Evolutionary conservation across 2,888 invertebrate genomes (phyloP), one percentile per base, ranked within the genome.

Genomic region (Platynereis dumerilii): DNA sequence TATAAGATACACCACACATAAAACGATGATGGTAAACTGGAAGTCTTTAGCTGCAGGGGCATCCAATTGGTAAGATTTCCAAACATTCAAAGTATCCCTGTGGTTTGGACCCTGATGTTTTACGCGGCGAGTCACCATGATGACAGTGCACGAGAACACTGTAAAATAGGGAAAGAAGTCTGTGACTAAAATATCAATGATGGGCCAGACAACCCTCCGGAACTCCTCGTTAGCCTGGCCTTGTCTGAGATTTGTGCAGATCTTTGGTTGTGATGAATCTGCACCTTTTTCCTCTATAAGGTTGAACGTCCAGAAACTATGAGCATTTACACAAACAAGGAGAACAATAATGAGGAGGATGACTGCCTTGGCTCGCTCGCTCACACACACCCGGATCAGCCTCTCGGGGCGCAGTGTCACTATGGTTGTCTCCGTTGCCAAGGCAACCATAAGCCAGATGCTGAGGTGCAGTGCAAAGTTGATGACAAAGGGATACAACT

Each of bases 281-380:
- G 71, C 67, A 24, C 58, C 60, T n/a, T 65, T 60, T 22, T 61
- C 71, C 27, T 59, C 69, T n/a, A 62, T 67, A n/a, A 81, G 68
- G 0, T 78, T 79, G 52, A 74, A 74, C 1, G 83, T 80, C 83
- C 83, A 83, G 76, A 83, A 83, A 71, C 74, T 78, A 66, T 81
- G 81, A 20, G 80, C 76, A 66, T 82, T 80, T 42, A 81, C 71
- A 59, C 79, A 78, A 22, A 81, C 75, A 5, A 82, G 70, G 0
- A 83, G 64, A 3, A 83, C 79, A 17, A 76, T 73, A 22, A 80
- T 74, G 20, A 81, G 74, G 26, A 81, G 68, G 22, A 80, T 72
- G 52, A 79, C 74, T 27, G 81, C 77, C 12, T 76, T 75, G 3
- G 79, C 80, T n/a, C 79, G 72, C 64, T 81, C 79, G 2, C 75